Evolutionary conservation across 1,140 invertebrate species (phyloP).

Genomic region (Mamestra configurata): DNA sequence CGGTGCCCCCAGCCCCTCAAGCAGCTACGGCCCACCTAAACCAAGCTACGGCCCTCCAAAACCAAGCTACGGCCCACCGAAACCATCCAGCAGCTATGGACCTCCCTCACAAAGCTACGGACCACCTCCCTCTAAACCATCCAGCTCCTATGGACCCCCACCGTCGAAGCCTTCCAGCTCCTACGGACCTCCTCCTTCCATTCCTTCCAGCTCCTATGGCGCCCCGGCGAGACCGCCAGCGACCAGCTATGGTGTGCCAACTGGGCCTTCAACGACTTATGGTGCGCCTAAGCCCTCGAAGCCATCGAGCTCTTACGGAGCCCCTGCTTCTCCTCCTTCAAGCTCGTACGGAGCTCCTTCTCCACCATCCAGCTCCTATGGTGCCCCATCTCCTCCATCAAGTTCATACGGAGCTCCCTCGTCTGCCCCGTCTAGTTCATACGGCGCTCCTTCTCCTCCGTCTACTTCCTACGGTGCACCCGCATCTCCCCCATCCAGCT

Average conservation of each 20-base stretch:
- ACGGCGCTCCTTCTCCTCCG: conserved; percentile 73
- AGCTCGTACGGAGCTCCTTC: conserved; percentile 79
- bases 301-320: conserved; percentile 69
- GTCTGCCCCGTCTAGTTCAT: conserved; percentile 76
- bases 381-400: conserved; percentile 69
- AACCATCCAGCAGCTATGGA: conserved; percentile 75
- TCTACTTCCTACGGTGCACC: conserved; percentile 74
- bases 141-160: conserved; percentile 74
- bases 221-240: conserved; percentile 83
- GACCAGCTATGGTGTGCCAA: conserved; percentile 85
- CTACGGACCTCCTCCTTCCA: conserved; percentile 71
- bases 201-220: conserved; percentile 82
- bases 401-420: conserved; percentile 73
- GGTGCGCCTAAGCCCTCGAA: conserved; percentile 81
- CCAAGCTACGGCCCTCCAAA: conserved; percentile 66
- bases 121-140: conserved; percentile 81
- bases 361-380: conserved; percentile 71
- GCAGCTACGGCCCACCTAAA: conserved; percentile 81
- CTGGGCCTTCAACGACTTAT: conserved; percentile 76
- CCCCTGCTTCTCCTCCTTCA: conserved; percentile 78
- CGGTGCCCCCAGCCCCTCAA: conserved; percentile 75
- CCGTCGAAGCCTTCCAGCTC: conserved; percentile 62
- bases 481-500: conserved; percentile 64
- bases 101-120: conserved; percentile 80
- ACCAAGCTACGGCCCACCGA: conserved; percentile 72